A percentile compares a stretch with the other conserved stretches of the same genome.
Evolutionary conservation across 2,888 invertebrate species (phyloP).

Genomic region (Scaptomyza polygonia): DNA sequence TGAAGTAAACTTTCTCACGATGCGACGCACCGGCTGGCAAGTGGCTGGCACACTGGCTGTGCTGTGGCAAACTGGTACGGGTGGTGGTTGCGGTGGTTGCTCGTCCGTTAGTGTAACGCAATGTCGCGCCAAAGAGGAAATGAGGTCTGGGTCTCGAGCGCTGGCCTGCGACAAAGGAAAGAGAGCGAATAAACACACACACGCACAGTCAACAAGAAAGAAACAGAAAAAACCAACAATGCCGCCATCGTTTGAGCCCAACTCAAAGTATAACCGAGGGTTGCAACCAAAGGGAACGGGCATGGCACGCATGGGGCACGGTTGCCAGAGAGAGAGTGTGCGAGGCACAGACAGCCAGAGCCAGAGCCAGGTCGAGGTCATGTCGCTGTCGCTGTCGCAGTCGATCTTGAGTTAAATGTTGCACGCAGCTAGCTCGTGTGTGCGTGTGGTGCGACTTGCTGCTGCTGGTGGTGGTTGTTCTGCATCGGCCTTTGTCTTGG

Average conservation of each 20-base stretch:
- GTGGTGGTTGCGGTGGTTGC: constrained; percentile 63
- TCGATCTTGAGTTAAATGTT: constrained; percentile 35
- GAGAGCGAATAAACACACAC: constrained; percentile 46
- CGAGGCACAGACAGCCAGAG: constrained; percentile 39
- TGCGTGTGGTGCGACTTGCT: constrained; percentile 49
- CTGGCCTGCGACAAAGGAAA: constrained; percentile 57
- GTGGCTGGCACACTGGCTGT: constrained; percentile 48
- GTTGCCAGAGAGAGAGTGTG: constrained; percentile 60
- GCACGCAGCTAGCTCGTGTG: constrained; percentile 64
- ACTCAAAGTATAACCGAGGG: constrained; percentile 48
- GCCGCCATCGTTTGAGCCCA: constrained; percentile 49
- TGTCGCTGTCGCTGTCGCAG: constrained; percentile 48
- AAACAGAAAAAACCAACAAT: constrained; percentile 59
- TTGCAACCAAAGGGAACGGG: constrained; percentile 53
- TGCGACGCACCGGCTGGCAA: constrained; percentile 76
- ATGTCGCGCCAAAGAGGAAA: constrained; percentile 80
- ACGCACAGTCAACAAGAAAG: constrained; percentile 38
- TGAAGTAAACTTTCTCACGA: constrained; percentile 84
- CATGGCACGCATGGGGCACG: constrained; percentile 79
- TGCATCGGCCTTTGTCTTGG: constrained; percentile 45
- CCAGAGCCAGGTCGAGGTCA: constrained; percentile 68
- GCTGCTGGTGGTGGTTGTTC: constrained; percentile 61
- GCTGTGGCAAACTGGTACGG: constrained; percentile 37
- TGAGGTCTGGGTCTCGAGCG: constrained; percentile 71
- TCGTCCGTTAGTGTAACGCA: constrained; percentile 70